Conservation (phyloP, 2,113 vertebrate species). For the Rhinolophus sinicus region DNA sequence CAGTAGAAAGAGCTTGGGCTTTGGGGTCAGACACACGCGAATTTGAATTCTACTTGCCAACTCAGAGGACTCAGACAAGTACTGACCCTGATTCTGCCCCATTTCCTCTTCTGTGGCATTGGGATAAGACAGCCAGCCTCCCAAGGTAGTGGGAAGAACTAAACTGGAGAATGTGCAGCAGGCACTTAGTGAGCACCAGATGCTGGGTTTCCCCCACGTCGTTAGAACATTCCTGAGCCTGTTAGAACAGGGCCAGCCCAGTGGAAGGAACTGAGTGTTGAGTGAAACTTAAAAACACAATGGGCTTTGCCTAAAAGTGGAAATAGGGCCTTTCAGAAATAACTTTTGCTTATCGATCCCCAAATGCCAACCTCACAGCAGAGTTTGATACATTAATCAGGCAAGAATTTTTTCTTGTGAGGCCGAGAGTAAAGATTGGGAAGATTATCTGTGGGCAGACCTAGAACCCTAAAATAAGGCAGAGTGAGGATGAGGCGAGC, state of each 20-base stretch:
- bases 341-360: neutral
- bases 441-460: neutral
- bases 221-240: neutral
- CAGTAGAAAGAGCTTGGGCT: neutral
- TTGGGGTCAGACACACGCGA: neutral
- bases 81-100: neutral
- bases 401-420: neutral
- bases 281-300: neutral
- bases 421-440: neutral
- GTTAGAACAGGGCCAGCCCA: neutral
- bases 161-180: neutral
- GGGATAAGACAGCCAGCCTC: neutral
- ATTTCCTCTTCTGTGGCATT: neutral
- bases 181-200: neutral
- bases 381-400: neutral
- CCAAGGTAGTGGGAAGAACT: neutral
- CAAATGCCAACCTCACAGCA: neutral
- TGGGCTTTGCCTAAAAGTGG: neutral
- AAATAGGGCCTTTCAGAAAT: neutral
- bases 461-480: neutral
- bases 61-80: neutral
- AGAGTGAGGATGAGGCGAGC: neutral
- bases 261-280: neutral
- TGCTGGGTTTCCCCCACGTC: neutral
- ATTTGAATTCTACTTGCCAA: neutral